Base-by-base conservation (phyloP, 1,140 invertebrate genomes). In the Metaphire vulgaris region DNA sequence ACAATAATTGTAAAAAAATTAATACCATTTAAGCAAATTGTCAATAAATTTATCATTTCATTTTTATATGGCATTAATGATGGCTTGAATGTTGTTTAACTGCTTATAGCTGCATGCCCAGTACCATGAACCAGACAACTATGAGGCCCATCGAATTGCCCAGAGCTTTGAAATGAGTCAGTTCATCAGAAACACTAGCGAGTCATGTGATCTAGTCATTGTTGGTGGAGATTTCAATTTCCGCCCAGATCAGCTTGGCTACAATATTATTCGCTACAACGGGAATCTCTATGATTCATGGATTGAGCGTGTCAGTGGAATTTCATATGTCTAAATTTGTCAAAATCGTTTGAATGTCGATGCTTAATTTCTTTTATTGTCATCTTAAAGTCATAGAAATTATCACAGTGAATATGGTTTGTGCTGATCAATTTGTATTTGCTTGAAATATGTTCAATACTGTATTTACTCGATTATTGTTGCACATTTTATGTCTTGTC, bases 121-220 rank as follows among this genome's bases (percentile, higher is more conserved):
- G 86, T 99, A 98, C 82, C 90, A 92, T 85, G 88, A 88, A 41
- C 88, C 90, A 78, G 89, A 90, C 82, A 67, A 29, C n/a, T 68
- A 82, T 70, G 87, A 91, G 79, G 91, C 93, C 65, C 96, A 98
- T 85, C 88, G 96, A 82, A 88, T 96, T 1, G 88, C 94, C 31
- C 96, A 98, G 89, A 92, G 94, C 21, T 96, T 95, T 86, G 94
- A 97, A 82, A 92, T 94, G 72, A 93, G 93, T 74, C 94, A 98
- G 87, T 95, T 98, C 85, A 91, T 98, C 56, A 90, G 91, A 78
- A 88, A 93, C 77, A 97, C 95, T 14, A 90, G 91, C 69, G 87
- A 89, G 12, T 87, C 88, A 78, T 91, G 92, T 68, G 92, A 97
- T 87, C 85, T 94, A 16, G 90, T 91, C 28, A 90, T 98, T 81